Evolutionary conservation across 2,888 invertebrate species (phyloP), one percentile per base, ranked within the genome.

Genomic region (Piscicola geometra): DNA sequence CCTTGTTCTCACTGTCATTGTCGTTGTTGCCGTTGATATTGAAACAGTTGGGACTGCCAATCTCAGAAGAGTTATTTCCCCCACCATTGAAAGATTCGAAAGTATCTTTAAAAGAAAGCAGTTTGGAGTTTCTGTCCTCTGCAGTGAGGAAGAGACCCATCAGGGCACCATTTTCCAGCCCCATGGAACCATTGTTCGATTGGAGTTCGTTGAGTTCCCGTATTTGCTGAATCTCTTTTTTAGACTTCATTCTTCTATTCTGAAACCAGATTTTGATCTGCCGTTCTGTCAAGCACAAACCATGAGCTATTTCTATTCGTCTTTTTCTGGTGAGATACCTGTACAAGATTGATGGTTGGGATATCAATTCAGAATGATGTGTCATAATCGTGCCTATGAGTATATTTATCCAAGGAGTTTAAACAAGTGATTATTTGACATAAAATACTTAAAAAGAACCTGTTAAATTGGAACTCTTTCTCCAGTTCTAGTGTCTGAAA

Each of bases 181-280:
- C 50, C 21, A 47, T 15, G 21, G 50, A 47, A 47, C 50, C 50
- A 9, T 9, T 47, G 21, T 9, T 47, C 50, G 50, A 47, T 47
- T 47, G 50, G 25, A 72, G 78, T 41, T 81, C 82, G 79, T 83
- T 83, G 25, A 83, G 76, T 76, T 83, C 83, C 77, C 82, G 82
- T 56, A 83, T 83, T 52, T 82, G 81, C 76, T 82, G 82, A 76
- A 81, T 80, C 72, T 83, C 83, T 76, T 83, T 83, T 77, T 96
- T 96, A 93, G 94, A 93, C 88, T 96, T 96, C 95, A 96, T 96
- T 86, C 95, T 90, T 81, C 95, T 89, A 87, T 95, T 95, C 88
- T 96, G 95, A 89, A 95, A 84, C 84, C 84, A 83, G 50, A 84
- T 83, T 82, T 84, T 84, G 72, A 84, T 95, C 89, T 96, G 96